Evolutionary conservation across 2,113 vertebrate species (phyloP), one percentile per base, ranked within the genome.

Genomic region (Canis aureus): DNA sequence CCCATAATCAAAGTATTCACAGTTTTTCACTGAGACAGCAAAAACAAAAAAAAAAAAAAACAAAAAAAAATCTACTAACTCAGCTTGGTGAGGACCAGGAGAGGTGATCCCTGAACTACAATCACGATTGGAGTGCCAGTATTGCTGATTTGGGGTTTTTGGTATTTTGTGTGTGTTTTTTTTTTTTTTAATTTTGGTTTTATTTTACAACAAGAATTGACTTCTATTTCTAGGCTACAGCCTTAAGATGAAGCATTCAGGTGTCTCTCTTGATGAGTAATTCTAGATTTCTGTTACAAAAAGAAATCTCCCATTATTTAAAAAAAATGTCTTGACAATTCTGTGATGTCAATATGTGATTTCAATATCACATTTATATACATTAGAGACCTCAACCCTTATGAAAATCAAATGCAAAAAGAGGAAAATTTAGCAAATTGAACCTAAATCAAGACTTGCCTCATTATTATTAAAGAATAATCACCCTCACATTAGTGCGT

Each of bases 401-500:
- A 55, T 43, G 82, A 81, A 96, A 94, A 92, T 95, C 59, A 51
- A 73, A 69, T 84, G 49, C 16, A 57, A 64, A 92, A 64, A 55
- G 9, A 12, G 23, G 5, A 20, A 22, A 73, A 84, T 35, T 86
- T 76, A 59, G 81, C 89, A 87, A 97, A 71, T 83, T 87, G 57
- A 78, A 66, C 10, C n/a, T 87, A 90, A 92, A 90, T 83, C 62
- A 66, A 97, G 88, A 95, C 92, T 80, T 51, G 22, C 73, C 15
- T 97, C 95, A 71, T 97, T 94, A 95, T 94, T 88, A 82, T 80
- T 94, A 95, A 88, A 92, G 96, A 97, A 92, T 92, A 95, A 96
- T 96, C 82, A 96, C 85, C 64, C 27, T 91, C 51, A 38, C 67
- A 94, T 97, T 95, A 95, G 85, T 87, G 93, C 97, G 64, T 95